Percentiles rank a stretch among this genome's conserved stretches.
phyloP scores from a whole-genome alignment of 2,797 vertebrate species.

The Alca torda region DNA sequence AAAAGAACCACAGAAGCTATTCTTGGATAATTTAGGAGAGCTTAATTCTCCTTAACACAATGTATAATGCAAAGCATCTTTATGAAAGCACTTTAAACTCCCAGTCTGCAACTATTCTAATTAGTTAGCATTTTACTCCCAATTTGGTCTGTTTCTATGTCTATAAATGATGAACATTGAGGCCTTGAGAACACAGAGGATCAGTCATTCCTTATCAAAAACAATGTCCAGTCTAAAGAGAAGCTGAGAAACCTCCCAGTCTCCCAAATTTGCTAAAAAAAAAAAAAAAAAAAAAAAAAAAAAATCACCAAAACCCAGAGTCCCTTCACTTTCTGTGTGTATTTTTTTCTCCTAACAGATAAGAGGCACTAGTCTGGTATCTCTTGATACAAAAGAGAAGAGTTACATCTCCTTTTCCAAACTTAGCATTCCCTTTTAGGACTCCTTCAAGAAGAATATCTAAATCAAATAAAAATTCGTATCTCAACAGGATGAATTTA shows the following conservation, averaged over 20 bases:
- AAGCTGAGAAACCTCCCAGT: not conserved
- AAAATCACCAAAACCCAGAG: not conserved
- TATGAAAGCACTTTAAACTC: not conserved
- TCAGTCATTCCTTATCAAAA: not conserved
- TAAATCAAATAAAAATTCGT: slow-evolving; percentile 5
- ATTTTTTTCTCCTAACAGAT: not conserved
- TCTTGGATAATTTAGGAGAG: not conserved
- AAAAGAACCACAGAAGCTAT: not conserved
- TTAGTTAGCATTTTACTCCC: not conserved
- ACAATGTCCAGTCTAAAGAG: not conserved
- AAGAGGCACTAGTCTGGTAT: not conserved
- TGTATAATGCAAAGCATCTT: not conserved
- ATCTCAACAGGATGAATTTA: slow-evolving; percentile 5
- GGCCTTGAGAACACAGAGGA: not conserved
- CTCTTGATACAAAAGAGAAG: not conserved
- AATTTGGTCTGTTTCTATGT: not conserved
- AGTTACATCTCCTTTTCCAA: not conserved
- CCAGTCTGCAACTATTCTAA: not conserved
- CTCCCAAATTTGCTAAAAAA: not conserved
- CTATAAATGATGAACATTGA: not conserved
- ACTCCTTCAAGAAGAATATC: not conserved
- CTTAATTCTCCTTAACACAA: not conserved
- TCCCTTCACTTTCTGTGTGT: not conserved
- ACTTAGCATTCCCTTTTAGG: not conserved
- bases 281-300: not conserved